Conservation (phyloP, 2,888 invertebrate genomes). For the Cosmorhoe ocellata region DNA sequence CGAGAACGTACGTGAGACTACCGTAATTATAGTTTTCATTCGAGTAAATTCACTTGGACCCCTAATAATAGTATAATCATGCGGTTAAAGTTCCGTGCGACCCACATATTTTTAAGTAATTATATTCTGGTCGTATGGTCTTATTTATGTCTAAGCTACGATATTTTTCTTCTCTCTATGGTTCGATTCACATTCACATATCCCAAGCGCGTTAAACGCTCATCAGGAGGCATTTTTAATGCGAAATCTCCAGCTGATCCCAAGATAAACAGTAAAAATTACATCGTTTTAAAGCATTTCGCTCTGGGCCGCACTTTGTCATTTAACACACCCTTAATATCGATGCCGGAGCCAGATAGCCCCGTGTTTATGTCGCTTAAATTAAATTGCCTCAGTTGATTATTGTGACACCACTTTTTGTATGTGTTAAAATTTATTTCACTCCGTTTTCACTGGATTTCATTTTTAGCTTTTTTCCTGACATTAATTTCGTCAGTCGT, state of each 20-base stretch:
- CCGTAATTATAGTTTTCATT: too few relatives aligned
- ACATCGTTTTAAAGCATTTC: slow-evolving; percentile 72
- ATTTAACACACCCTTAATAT: slow-evolving; percentile 77
- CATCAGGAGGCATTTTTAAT: slow-evolving; percentile 62
- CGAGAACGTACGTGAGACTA: too few relatives aligned
- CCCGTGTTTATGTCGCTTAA: slow-evolving; percentile 76
- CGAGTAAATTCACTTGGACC: too few relatives aligned
- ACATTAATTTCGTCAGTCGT: slow-evolving; percentile 12
- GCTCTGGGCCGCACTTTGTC: slow-evolving; percentile 73
- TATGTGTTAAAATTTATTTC: slow-evolving; percentile 65
- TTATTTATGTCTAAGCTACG: neutral
- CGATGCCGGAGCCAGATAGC: slow-evolving; percentile 75
- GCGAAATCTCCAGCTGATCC: slow-evolving; percentile 60
- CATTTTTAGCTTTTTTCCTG: slow-evolving; percentile 11
- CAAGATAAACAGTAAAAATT: slow-evolving; percentile 72
- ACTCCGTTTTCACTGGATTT: slow-evolving; percentile 43
- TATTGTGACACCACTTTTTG: slow-evolving; percentile 73
- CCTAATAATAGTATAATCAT: too few relatives aligned
- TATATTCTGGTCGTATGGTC: too few relatives aligned
- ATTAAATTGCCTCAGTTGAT: slow-evolving; percentile 77
- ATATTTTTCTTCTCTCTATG: neutral
- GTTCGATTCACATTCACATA: slow-evolving; percentile 6
- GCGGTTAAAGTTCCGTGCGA: too few relatives aligned
- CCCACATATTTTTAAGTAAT: too few relatives aligned
- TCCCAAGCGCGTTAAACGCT: slow-evolving; percentile 54